A percentile compares a stretch with the other conserved stretches of the same genome.
Evolutionary conservation across 2,888 invertebrate species (phyloP).

Genomic region (Drosophila yooni): DNA sequence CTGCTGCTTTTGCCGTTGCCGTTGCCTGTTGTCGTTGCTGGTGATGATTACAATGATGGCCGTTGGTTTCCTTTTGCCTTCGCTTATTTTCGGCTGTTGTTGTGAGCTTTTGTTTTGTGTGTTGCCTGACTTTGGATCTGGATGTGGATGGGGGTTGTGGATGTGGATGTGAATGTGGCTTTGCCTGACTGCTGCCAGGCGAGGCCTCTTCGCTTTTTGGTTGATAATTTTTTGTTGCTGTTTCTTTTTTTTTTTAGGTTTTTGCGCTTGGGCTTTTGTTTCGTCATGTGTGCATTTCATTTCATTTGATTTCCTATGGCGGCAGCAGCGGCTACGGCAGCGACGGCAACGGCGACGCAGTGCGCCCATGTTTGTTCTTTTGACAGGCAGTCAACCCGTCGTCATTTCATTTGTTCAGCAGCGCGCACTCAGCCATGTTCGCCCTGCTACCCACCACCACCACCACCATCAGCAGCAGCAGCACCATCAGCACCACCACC

Average conservation of each 20-base stretch:
- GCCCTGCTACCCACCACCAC: constrained; percentile 50
- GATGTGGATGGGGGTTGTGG: constrained; percentile 13
- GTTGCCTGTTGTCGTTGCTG: constrained; percentile 50
- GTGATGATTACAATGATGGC: constrained; percentile 80
- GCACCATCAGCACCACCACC: constrained; percentile 42
- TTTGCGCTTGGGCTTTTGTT: constrained; percentile 73
- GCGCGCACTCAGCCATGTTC: constrained; percentile 76
- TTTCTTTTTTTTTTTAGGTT: constrained; percentile 50
- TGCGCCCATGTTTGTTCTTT: constrained; percentile 84
- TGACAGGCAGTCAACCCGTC: constrained; percentile 85
- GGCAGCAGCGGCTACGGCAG: constrained; percentile 46
- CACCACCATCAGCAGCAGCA: constrained; percentile 37
- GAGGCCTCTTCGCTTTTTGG: constrained; percentile 68
- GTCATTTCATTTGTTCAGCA: constrained; percentile 83
- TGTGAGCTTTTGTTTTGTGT: constrained; percentile 70
- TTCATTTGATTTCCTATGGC: constrained; percentile 81
- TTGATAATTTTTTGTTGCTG: constrained; percentile 70
- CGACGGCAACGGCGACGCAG: constrained; percentile 50
- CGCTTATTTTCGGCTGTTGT: constrained; percentile 57
- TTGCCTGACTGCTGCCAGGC: constrained; percentile 49
- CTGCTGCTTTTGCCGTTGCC: constrained; percentile 32
- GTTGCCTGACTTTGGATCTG: constrained; percentile 30
- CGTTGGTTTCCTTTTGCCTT: constrained; percentile 65
- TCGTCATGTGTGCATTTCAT: constrained; percentile 81
- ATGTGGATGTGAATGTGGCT: constrained; percentile 31